Evolutionary conservation across 2,888 invertebrate genomes (phyloP).

Genomic region (Scrobipalpa atriplicella): DNA sequence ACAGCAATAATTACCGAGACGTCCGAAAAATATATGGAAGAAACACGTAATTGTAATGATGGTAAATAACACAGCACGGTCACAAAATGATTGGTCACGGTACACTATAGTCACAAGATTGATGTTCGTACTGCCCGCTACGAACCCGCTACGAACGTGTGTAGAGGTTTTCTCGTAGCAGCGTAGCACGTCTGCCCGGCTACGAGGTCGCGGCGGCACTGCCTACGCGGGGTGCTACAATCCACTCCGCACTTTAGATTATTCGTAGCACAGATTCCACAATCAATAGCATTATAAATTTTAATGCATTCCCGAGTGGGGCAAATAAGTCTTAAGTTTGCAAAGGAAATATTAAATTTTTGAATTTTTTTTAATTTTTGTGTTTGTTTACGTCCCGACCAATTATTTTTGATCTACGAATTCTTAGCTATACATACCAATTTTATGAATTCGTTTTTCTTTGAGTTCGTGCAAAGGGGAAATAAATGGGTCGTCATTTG

Average conservation of each 20-base stretch:
- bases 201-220: conserved; percentile 72
- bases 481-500: conserved; percentile 3
- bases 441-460: not conserved
- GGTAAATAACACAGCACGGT: conserved; percentile 54
- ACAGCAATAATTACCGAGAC: conserved; percentile 28
- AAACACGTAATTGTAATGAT: conserved; percentile 27
- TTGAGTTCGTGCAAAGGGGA: conserved; percentile 4
- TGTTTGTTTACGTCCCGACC: not conserved
- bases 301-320: conserved; percentile 31
- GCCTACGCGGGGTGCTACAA: conserved; percentile 69
- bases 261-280: conserved; percentile 73
- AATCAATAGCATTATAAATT: conserved; percentile 67
- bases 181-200: conserved; percentile 60
- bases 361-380: not conserved
- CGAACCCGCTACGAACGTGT: conserved; percentile 32
- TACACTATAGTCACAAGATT: conserved; percentile 36
- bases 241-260: conserved; percentile 69
- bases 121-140: conserved; percentile 12
- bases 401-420: not conserved
- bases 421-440: not conserved
- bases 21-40: conserved; percentile 22
- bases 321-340: conserved; percentile 16
- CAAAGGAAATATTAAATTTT: not conserved
- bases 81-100: conserved; percentile 44
- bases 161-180: conserved; percentile 39